phyloP scores from a whole-genome alignment of 2,888 invertebrate species.

The Himalopsyche japonica region DNA sequence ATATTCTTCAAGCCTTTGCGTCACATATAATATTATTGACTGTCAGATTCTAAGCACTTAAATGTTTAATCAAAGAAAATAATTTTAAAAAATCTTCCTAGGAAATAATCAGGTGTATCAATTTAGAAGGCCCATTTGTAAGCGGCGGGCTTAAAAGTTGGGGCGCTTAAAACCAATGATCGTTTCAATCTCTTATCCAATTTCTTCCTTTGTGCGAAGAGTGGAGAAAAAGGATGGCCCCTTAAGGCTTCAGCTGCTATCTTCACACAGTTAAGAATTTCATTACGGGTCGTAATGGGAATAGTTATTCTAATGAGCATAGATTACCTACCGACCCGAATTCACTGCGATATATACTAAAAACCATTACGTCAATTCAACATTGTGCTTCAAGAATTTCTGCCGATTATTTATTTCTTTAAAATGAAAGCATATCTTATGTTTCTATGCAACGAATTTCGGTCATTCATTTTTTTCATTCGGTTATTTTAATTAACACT shows the following conservation, averaged over 20 bases:
- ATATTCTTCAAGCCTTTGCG: too few relatives aligned
- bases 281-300: background rate
- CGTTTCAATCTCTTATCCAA: background rate
- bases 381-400: too few relatives aligned
- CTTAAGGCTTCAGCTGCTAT: background rate
- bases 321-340: background rate
- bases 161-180: background rate
- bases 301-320: background rate
- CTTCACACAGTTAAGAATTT: background rate
- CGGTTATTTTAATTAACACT: too few relatives aligned
- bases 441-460: too few relatives aligned
- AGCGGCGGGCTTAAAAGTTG: background rate
- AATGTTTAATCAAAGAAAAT: background rate
- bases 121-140: background rate
- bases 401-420: too few relatives aligned
- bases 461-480: too few relatives aligned
- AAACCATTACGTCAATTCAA: too few relatives aligned
- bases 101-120: background rate
- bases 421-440: too few relatives aligned
- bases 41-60: too few relatives aligned
- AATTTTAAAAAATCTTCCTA: background rate
- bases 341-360: background rate
- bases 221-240: background rate
- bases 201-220: background rate
- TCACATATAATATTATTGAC: too few relatives aligned